Evolutionary conservation across 2,888 invertebrate species (phyloP).

Genomic region (Drosophila tripunctata): DNA sequence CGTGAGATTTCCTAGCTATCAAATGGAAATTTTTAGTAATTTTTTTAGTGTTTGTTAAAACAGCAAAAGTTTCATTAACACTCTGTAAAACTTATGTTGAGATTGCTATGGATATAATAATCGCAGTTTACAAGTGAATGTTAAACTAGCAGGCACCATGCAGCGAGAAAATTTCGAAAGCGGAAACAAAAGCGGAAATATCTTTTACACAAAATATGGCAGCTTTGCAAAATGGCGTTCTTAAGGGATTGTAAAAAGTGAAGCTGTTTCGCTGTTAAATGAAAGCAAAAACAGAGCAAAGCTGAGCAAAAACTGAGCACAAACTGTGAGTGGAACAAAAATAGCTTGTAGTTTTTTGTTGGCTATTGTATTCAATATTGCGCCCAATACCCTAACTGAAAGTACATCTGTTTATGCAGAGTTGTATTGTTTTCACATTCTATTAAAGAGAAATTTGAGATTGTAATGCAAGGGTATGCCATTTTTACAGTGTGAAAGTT

Average conservation of each 20-base stretch:
- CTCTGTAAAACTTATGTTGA: no score
- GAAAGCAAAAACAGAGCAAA: background rate
- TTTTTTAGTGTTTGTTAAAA: no score
- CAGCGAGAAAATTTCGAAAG: constrained; percentile 9
- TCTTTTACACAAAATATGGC: constrained; percentile 31
- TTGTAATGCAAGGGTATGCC: background rate
- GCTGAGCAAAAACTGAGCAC: background rate
- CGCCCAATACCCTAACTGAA: background rate
- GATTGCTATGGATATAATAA: no score
- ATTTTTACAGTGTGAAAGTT: background rate
- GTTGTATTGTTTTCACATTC: background rate
- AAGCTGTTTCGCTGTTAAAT: constrained; percentile 18
- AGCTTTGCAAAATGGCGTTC: constrained; percentile 32
- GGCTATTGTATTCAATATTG: constrained; percentile 5
- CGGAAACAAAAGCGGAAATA: constrained; percentile 37
- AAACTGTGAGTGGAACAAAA: constrained; percentile 18
- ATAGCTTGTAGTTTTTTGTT: constrained; percentile 29
- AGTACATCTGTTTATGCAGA: background rate
- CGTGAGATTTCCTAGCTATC: no score
- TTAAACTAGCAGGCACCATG: constrained; percentile 5
- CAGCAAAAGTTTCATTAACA: no score
- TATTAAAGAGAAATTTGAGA: no score
- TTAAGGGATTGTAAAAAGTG: constrained; percentile 31
- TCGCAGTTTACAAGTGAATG: no score
- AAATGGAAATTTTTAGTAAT: no score